phyloP scores from a whole-genome alignment of 2,888 invertebrate species.

The Tachina lurida region DNA sequence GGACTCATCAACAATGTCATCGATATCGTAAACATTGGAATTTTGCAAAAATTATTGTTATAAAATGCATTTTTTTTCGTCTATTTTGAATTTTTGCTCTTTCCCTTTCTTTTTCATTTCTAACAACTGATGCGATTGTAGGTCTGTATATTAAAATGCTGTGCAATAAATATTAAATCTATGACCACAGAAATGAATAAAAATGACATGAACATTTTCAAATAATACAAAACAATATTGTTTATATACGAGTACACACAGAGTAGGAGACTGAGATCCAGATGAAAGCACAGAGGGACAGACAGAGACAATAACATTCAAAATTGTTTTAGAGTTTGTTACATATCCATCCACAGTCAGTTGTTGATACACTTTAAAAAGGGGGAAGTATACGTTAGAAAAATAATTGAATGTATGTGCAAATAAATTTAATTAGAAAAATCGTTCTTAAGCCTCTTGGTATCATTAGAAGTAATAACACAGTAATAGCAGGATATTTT shows the following conservation, averaged over 20 bases:
- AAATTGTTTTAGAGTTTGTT: conserved; percentile 48
- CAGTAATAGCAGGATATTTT: too few relatives aligned
- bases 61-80: conserved; percentile 27
- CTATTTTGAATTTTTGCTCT: background rate
- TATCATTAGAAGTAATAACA: too few relatives aligned
- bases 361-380: background rate
- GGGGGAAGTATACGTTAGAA: conserved; percentile 22
- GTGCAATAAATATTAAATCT: conserved; percentile 62
- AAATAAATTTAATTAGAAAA: too few relatives aligned
- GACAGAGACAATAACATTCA: conserved; percentile 8
- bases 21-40: conserved; percentile 50
- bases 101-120: background rate
- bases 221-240: conserved; percentile 58
- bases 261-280: background rate
- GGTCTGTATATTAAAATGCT: conserved; percentile 36
- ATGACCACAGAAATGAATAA: conserved; percentile 57
- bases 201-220: conserved; percentile 50
- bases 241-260: conserved; percentile 15
- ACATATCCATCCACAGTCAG: conserved; percentile 8
- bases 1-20: conserved; percentile 31
- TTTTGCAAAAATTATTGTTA: conserved; percentile 43
- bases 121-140: conserved; percentile 33
- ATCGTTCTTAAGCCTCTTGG: too few relatives aligned
- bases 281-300: background rate
- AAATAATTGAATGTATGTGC: background rate